Conservation (phyloP, 2,113 vertebrate species). For the Charina bottae region DNA sequence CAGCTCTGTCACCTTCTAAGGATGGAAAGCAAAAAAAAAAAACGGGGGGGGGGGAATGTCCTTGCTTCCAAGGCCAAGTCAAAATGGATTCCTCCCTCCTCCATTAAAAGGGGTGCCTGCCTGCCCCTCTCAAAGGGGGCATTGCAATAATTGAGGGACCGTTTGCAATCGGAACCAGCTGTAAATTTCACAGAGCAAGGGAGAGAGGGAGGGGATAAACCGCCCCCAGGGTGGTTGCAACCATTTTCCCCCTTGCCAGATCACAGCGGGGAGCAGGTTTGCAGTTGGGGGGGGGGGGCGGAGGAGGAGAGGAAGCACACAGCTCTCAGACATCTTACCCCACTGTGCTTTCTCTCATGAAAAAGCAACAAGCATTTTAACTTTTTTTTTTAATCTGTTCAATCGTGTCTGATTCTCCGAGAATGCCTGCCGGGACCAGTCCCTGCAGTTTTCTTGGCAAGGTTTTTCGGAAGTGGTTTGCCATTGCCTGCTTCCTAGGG, state of each 20-base stretch:
- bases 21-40: neutral
- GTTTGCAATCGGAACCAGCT: neutral
- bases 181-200: neutral
- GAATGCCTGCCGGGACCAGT: too few species aligned
- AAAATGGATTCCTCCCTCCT: neutral
- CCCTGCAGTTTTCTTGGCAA: too few species aligned
- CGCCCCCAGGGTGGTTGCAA: too few species aligned
- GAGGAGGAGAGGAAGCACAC: neutral
- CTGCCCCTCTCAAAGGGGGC: neutral
- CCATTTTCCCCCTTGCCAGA: neutral
- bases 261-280: neutral
- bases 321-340: neutral
- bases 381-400: too few species aligned
- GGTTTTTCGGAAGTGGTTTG: too few species aligned
- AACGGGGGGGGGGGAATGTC: too few species aligned
- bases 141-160: neutral
- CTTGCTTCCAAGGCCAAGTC: slow-evolving; percentile 3
- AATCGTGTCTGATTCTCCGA: too few species aligned
- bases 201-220: neutral
- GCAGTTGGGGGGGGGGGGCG: neutral
- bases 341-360: neutral
- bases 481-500: too few species aligned
- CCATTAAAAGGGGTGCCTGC: neutral
- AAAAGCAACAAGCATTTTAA: too few species aligned
- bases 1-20: neutral